Conservation (phyloP, 2,113 vertebrate genomes). For the Haemorhous mexicanus region DNA sequence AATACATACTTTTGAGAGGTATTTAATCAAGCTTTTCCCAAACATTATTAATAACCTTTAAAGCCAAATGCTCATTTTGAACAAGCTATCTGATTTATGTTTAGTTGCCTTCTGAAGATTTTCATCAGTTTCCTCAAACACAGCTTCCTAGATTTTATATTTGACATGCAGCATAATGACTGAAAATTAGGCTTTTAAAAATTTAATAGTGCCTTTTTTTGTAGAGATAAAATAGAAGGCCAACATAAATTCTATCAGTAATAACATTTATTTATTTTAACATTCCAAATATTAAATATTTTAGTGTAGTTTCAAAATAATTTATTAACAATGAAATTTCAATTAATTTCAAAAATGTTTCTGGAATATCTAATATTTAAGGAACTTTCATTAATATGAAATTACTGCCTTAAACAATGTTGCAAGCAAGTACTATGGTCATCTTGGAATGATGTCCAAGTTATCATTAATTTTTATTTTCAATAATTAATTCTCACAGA, state of each 20-base stretch:
- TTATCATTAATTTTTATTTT: background rate
- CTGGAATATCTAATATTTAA: background rate
- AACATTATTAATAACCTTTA: background rate
- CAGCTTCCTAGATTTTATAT: background rate
- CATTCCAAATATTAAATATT: background rate
- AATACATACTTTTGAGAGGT: background rate
- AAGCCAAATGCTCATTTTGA: background rate
- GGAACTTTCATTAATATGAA: background rate
- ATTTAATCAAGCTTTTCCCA: background rate
- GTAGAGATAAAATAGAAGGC: background rate
- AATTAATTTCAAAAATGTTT: background rate
- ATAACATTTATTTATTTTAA: background rate
- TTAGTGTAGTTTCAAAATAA: background rate
- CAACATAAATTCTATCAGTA: background rate
- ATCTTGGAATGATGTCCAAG: background rate
- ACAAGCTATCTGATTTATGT: background rate
- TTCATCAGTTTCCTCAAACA: background rate
- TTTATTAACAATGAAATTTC: background rate
- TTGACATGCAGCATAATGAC: background rate
- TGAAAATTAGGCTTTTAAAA: background rate
- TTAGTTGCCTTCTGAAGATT: background rate
- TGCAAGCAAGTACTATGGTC: background rate
- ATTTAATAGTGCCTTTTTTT: background rate
- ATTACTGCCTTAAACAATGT: background rate
- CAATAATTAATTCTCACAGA: background rate